Evolutionary conservation across 2,888 invertebrate genomes (phyloP).

Genomic region (Drosophila aldrichi): DNA sequence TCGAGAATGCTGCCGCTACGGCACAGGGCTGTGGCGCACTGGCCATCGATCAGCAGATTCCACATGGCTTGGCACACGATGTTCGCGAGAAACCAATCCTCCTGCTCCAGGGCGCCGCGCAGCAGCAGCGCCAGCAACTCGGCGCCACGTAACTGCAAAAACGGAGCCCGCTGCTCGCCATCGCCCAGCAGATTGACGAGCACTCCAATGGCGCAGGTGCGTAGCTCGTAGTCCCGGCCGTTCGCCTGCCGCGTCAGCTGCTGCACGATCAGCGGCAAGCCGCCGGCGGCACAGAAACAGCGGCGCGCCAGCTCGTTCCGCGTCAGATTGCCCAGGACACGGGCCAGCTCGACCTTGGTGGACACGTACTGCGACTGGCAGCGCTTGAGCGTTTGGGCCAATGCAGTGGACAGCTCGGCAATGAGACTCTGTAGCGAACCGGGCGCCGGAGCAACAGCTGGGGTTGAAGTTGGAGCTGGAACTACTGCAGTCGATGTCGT

Average conservation of each 20-base stretch:
- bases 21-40: conserved; percentile 54
- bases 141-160: conserved; percentile 87
- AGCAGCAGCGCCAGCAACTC: conserved; percentile 87
- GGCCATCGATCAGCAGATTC: conserved; percentile 88
- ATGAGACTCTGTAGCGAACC: conserved; percentile 82
- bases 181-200: conserved; percentile 92
- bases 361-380: conserved; percentile 71
- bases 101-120: conserved; percentile 86
- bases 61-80: conserved; percentile 91
- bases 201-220: conserved; percentile 92
- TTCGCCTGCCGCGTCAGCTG: conserved; percentile 64
- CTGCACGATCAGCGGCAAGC: conserved; percentile 87
- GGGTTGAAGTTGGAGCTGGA: conserved; percentile 26
- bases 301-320: conserved; percentile 89
- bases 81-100: conserved; percentile 89
- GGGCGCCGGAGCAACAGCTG: conserved; percentile 36
- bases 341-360: conserved; percentile 89
- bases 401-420: conserved; percentile 72
- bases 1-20: conserved; percentile 86
- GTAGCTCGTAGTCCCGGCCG: conserved; percentile 88
- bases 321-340: conserved; percentile 94
- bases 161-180: conserved; percentile 86
- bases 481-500: conserved; percentile 55
- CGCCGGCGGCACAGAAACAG: conserved; percentile 89
- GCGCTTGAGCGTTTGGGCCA: conserved; percentile 76